These are phyloP conservation scores for Microplitis manilae DNA, from an alignment of 2,888 invertebrate species.

Conservation along the genomic window DNA sequence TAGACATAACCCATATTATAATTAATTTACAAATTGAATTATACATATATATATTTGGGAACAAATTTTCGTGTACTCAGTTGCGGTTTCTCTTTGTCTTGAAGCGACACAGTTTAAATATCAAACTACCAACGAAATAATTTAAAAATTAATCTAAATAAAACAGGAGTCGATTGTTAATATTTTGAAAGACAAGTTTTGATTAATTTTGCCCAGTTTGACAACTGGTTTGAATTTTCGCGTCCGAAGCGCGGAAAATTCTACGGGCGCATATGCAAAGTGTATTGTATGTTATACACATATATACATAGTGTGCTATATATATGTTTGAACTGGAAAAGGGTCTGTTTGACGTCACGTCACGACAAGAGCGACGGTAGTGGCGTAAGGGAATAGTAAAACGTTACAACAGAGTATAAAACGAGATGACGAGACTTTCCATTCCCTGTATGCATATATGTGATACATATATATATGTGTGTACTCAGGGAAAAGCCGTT, in stretches of 20 bases:
- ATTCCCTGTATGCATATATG: not conserved
- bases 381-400: slow-evolving; percentile 17
- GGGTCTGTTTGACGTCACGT: slow-evolving; percentile 27
- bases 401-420: not conserved
- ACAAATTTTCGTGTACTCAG: not conserved
- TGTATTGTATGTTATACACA: slow-evolving; percentile 46
- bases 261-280: slow-evolving; percentile 9
- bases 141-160: slow-evolving; percentile 7
- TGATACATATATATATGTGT: slow-evolving; percentile 40
- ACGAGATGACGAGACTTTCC: slow-evolving; percentile 13
- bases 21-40: slow-evolving; percentile 22
- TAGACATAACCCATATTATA: slow-evolving; percentile 14
- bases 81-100: not conserved
- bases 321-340: slow-evolving; percentile 28
- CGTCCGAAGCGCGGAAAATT: slow-evolving; percentile 25
- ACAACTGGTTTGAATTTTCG: slow-evolving; percentile 37
- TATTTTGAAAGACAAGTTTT: slow-evolving; percentile 30
- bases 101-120: not conserved
- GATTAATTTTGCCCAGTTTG: slow-evolving; percentile 34
- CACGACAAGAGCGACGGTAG: slow-evolving; percentile 40
- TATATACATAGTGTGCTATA: slow-evolving; percentile 40
- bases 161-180: slow-evolving; percentile 2
- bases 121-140: not conserved
- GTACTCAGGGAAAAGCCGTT: slow-evolving; percentile 36
- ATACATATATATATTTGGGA: not conserved